Percentiles rank a stretch among this genome's conserved stretches.
Conservation (phyloP, 2,113 vertebrate species). For the Eurystomus gularis region DNA sequence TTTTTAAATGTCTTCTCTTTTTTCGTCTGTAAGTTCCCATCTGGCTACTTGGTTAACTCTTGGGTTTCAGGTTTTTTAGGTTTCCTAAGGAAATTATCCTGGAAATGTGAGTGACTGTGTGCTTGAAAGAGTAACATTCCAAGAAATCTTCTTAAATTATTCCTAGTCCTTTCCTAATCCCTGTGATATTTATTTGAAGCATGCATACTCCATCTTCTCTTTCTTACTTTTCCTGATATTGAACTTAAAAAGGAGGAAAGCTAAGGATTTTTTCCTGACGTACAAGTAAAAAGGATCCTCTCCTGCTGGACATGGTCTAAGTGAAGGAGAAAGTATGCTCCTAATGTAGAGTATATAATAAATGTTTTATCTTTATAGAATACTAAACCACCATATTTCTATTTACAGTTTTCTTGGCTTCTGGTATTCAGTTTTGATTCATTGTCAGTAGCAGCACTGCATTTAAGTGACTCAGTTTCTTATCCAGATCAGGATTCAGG, state of each 20-base stretch:
- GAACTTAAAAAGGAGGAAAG: background rate
- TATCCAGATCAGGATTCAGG: background rate
- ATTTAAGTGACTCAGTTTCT: background rate
- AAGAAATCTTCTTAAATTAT: background rate
- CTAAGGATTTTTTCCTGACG: background rate
- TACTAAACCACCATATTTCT: background rate
- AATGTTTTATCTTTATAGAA: background rate
- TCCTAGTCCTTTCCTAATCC: background rate
- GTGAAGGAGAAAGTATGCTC: background rate
- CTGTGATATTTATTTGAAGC: background rate
- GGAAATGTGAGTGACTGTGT: background rate
- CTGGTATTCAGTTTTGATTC: background rate
- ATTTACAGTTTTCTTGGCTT: background rate
- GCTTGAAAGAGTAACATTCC: background rate
- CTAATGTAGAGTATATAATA: background rate
- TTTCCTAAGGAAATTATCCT: background rate
- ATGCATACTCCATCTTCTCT: background rate
- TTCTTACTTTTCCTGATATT: background rate
- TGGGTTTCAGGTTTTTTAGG: background rate
- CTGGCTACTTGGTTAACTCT: background rate
- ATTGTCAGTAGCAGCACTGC: background rate
- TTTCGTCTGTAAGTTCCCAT: background rate
- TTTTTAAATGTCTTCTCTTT: background rate
- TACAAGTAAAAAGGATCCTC: background rate
- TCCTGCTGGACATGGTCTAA: background rate